phyloP scores from a whole-genome alignment of 37 sponge, comb jelly and placozoan genomes.

The Halisarca cf. caerulea region DNA sequence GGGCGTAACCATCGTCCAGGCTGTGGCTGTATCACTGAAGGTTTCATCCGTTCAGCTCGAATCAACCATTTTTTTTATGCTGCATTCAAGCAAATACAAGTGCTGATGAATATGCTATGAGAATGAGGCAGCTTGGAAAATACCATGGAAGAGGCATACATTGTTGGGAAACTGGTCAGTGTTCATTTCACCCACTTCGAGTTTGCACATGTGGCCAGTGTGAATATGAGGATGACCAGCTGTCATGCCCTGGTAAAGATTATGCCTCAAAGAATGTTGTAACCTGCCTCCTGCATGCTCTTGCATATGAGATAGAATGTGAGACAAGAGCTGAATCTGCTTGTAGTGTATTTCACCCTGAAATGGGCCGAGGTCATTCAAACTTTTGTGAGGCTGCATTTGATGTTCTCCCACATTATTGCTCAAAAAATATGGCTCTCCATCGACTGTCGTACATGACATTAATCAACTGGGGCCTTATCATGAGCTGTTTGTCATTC shows the following conservation, averaged over 20 bases:
- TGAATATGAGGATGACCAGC: constrained; percentile 15
- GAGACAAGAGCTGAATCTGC: constrained; percentile 6
- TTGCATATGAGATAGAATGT: constrained; percentile 42
- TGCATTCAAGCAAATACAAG: not conserved
- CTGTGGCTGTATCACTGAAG: constrained; percentile 44
- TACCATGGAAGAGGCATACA: constrained; percentile 50
- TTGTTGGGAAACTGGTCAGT: constrained; percentile 26
- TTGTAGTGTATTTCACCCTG: not conserved
- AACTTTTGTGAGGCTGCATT: constrained; percentile 12
- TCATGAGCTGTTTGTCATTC: not conserved
- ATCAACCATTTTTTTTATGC: constrained; percentile 22
- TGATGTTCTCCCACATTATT: not conserved
- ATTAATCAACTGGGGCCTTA: not conserved
- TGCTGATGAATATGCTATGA: constrained; percentile 15
- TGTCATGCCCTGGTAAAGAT: constrained; percentile 21
- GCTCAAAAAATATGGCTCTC: not conserved
- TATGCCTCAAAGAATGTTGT: constrained; percentile 9
- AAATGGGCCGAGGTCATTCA: constrained; percentile 28
- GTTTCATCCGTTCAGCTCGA: constrained; percentile 17
- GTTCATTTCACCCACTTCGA: constrained; percentile 35
- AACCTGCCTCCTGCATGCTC: constrained; percentile 23
- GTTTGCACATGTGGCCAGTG: constrained; percentile 34
- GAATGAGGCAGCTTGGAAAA: constrained; percentile 21
- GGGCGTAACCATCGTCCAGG: constrained; percentile 3
- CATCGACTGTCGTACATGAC: not conserved